Evolutionary conservation across 2,797 vertebrate species (phyloP).

Genomic region (Hydrophis major): DNA sequence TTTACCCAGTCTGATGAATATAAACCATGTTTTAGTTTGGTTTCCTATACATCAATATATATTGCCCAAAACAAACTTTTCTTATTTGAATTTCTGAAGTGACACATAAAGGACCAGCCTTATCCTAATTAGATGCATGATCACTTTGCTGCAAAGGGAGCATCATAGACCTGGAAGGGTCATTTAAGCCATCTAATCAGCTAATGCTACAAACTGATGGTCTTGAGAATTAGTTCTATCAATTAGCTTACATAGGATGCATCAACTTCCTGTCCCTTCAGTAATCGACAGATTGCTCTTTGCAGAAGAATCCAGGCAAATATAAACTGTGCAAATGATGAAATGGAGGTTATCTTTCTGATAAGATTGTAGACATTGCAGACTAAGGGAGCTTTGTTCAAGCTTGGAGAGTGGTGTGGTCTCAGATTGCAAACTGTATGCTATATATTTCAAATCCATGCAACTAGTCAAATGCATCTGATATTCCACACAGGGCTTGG

Average conservation of each 20-base stretch:
- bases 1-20: neutral
- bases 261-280: neutral
- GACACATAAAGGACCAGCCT: neutral
- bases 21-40: neutral
- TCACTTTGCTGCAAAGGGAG: neutral
- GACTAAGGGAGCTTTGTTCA: neutral
- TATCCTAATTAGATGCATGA: neutral
- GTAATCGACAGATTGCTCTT: neutral
- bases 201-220: neutral
- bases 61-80: neutral
- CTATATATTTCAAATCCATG: neutral
- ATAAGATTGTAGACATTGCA: constrained; percentile 5
- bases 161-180: neutral
- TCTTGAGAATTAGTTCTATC: neutral
- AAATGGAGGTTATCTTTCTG: constrained; percentile 16
- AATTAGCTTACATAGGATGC: neutral
- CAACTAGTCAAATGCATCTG: neutral
- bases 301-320: constrained; percentile 2
- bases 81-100: neutral
- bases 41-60: neutral
- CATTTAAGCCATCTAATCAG: neutral
- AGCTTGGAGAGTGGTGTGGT: rapidly evolving
- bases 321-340: neutral
- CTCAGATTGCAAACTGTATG: neutral
- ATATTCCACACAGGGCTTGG: neutral